Conservation (phyloP, 2,113 vertebrate species). For the Genyomyrus donnyi region DNA sequence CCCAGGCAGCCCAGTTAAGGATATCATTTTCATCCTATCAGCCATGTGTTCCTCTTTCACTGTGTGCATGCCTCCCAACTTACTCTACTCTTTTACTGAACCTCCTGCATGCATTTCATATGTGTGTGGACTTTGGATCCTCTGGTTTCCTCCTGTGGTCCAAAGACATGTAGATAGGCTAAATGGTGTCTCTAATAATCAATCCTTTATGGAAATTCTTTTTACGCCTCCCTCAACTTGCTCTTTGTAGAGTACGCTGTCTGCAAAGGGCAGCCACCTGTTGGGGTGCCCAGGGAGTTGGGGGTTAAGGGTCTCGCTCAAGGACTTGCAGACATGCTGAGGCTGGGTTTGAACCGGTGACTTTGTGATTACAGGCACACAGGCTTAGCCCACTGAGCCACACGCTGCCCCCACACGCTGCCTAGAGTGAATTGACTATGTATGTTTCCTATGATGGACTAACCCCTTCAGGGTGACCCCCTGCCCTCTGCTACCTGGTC, state of each 20-base stretch:
- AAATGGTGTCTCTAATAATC: neutral
- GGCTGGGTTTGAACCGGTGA: too few species aligned
- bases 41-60: neutral
- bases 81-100: neutral
- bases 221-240: too few species aligned
- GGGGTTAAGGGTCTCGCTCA: too few species aligned
- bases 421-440: neutral
- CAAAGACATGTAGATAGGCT: neutral
- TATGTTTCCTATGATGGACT: neutral
- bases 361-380: too few species aligned
- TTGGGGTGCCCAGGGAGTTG: too few species aligned
- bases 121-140: neutral
- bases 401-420: too few species aligned
- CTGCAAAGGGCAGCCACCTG: too few species aligned
- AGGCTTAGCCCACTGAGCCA: too few species aligned
- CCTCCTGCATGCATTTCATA: neutral
- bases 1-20: slow-evolving; percentile 59
- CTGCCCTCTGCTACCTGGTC: neutral
- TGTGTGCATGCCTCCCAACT: neutral
- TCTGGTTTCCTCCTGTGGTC: neutral
- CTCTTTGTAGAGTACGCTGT: too few species aligned
- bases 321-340: too few species aligned
- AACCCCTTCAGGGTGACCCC: neutral
- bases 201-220: too few species aligned
- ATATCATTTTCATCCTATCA: neutral